phyloP scores from a whole-genome alignment of 1,140 invertebrate species.

The Bombus superbus region DNA sequence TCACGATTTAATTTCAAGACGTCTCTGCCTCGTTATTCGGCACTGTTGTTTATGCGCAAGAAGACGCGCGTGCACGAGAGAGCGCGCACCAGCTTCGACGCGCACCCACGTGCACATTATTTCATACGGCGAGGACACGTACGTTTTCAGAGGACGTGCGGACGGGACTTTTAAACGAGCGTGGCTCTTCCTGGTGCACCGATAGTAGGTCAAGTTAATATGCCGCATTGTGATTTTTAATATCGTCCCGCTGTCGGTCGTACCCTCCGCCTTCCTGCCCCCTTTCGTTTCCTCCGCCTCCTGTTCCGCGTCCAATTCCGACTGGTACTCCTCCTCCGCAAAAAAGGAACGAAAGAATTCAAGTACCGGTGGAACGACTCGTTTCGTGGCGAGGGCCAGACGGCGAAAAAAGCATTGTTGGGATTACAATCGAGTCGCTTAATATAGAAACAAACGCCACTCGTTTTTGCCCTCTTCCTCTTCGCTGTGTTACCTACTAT shows the following conservation, averaged over 20 bases:
- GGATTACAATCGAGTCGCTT: conserved; percentile 67
- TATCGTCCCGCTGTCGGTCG: conserved; percentile 69
- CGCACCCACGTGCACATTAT: conserved; percentile 48
- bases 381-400: conserved; percentile 58
- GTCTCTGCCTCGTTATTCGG: conserved; percentile 44
- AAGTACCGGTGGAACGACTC: conserved; percentile 75
- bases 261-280: conserved; percentile 51
- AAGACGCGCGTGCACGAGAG: neutral
- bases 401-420: conserved; percentile 67
- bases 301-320: conserved; percentile 53
- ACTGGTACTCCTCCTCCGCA: conserved; percentile 67
- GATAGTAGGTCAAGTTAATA: conserved; percentile 79
- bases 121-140: conserved; percentile 43
- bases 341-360: conserved; percentile 72
- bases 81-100: conserved; percentile 10
- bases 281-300: conserved; percentile 34
- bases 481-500: neutral
- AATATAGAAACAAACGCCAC: conserved; percentile 61
- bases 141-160: conserved; percentile 52
- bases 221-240: conserved; percentile 79
- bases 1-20: conserved; percentile 13
- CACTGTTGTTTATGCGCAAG: conserved; percentile 33
- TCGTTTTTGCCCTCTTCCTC: conserved; percentile 10
- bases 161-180: conserved; percentile 63
- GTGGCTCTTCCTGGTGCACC: conserved; percentile 64